Evolutionary conservation across 2,888 invertebrate genomes (phyloP), one percentile per base, ranked within the genome.

Genomic region (Zonitis immaculata): DNA sequence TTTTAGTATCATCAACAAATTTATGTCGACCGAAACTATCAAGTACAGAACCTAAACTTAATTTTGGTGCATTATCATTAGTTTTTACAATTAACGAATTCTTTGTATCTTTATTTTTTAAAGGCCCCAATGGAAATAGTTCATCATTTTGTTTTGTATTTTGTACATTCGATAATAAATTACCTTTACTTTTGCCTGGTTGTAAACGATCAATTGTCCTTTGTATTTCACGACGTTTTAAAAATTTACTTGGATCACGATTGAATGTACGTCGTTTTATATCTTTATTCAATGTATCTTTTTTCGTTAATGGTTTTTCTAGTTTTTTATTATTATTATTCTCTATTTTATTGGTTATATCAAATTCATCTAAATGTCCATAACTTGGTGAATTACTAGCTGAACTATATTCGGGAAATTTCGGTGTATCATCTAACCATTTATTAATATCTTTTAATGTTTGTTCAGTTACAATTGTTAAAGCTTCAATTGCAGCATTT

Each of bases 131-230:
- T 2, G 83, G 80, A 42, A 79, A 75, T 0, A 78, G 64, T 67
- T 86, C 86, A 62, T 87, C 86, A 12, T 77, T 64, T 69, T 82
- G 82, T 57, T 80, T 79, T 0, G 77, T 68, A 64, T 79, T 82
- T 61, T 78, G 79, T 20, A 84, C 79, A 69, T 87, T 90, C 32
- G 88, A 84, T 22, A 91, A 78, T 16, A 92, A 78, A 76, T 91
- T 92, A 0, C 91, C 91, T 78, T 92, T 92, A 67, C 91, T 87
- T 75, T 92, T 91, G 0, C 91, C 91, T 0, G 91, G 91, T 66
- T 91, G 91, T 47, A 91, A 75, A 51, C 91, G 80, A 61, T 91
- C 91, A 62, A 91, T 91, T 1, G 90, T 91, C 58, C 91, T 80
- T 72, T 91, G 88, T 55, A 89, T 80, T 75, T 91, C 90, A 56